Conservation (phyloP, 2,113 vertebrate genomes). For the Melanerpes aurifrons region DNA sequence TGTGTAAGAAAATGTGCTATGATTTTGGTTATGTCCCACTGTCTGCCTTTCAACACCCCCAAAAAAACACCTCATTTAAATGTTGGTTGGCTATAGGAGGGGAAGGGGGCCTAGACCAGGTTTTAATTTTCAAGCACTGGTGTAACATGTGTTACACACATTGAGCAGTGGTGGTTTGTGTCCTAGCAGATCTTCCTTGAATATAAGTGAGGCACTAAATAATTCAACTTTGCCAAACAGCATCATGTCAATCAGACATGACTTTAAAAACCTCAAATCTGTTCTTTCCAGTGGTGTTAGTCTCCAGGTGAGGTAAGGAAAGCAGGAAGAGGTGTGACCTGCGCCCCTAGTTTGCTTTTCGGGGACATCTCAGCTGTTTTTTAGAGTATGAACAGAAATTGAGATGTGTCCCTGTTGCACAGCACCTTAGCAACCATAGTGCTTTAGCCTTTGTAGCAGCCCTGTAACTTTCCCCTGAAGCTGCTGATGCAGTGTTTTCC, state of each 20-base stretch:
- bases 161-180: not conserved
- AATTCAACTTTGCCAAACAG: not conserved
- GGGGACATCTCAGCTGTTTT: not conserved
- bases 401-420: not conserved
- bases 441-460: not conserved
- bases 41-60: not conserved
- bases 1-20: not conserved
- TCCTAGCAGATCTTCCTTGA: not conserved
- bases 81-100: not conserved
- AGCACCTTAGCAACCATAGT: not conserved
- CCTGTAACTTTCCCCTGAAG: not conserved
- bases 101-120: not conserved
- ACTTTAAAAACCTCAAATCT: not conserved
- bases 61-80: too few relatives aligned
- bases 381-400: not conserved
- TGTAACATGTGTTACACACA: not conserved
- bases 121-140: not conserved
- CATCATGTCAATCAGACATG: not conserved
- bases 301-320: not conserved
- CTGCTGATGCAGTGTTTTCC: not conserved
- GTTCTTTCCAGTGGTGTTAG: not conserved
- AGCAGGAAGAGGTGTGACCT: not conserved
- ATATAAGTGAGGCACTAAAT: not conserved
- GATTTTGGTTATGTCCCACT: not conserved
- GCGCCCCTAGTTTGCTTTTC: not conserved